Percentiles rank a stretch among this genome's conserved stretches.
phyloP scores from a whole-genome alignment of 2,888 invertebrate species.

The Idaea aversata region DNA sequence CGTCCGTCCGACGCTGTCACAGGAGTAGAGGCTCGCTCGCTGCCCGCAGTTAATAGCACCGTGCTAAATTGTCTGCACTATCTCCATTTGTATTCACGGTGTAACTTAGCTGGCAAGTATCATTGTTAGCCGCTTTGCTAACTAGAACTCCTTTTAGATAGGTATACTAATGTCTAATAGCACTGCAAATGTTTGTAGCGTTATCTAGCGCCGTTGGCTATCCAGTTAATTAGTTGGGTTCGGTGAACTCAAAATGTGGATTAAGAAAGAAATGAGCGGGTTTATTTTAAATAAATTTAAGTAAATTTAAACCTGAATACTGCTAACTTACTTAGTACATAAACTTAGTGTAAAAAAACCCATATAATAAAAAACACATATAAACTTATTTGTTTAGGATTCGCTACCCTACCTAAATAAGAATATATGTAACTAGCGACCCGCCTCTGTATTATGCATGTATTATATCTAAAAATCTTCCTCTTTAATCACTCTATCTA shows the following conservation, averaged over 20 bases:
- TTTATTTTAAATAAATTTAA: neutral
- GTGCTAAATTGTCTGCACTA: slow-evolving; percentile 68
- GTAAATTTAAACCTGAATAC: neutral
- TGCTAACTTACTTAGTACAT: no score
- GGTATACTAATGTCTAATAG: neutral
- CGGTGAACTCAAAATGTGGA: neutral
- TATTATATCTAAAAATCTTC: no score
- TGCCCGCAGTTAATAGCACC: slow-evolving; percentile 34
- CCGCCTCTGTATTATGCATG: no score
- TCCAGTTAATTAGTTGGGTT: neutral
- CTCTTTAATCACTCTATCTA: no score
- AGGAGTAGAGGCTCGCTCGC: neutral
- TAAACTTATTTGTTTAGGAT: no score
- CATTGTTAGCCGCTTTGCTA: slow-evolving; percentile 1
- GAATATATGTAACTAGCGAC: no score
- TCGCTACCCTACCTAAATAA: no score
- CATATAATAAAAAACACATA: no score
- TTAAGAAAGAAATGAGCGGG: neutral
- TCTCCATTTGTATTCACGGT: slow-evolving; percentile 56
- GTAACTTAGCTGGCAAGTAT: slow-evolving; percentile 1
- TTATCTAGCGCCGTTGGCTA: neutral
- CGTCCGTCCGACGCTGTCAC: neutral
- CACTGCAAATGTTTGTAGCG: neutral
- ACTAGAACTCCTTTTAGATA: neutral
- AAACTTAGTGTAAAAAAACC: no score